phyloP scores from a whole-genome alignment of 2,888 invertebrate species.

The Apamea monoglypha region DNA sequence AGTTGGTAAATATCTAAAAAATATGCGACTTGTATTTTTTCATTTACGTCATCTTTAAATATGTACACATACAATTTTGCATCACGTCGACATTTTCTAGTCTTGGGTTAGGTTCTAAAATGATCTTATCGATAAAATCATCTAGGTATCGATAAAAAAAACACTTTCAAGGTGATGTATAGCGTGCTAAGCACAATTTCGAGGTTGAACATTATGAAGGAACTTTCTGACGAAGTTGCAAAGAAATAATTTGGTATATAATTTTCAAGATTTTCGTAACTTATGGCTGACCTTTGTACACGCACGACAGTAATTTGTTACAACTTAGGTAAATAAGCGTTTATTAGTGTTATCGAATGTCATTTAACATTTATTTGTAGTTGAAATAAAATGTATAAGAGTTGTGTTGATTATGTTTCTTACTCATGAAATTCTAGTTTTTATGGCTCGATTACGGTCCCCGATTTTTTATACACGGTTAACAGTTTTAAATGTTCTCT shows the following conservation, averaged over 20 bases:
- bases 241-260: constrained; percentile 70
- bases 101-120: constrained; percentile 13
- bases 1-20: background rate
- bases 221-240: constrained; percentile 68
- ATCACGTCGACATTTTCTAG: background rate
- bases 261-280: constrained; percentile 53
- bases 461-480: background rate
- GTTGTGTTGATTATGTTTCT: background rate
- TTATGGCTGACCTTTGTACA: constrained; percentile 63
- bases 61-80: background rate
- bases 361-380: constrained; percentile 31
- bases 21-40: background rate
- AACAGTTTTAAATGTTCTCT: background rate
- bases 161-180: constrained; percentile 79
- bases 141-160: constrained; percentile 67
- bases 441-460: background rate
- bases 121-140: constrained; percentile 35
- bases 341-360: constrained; percentile 64
- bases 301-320: constrained; percentile 60
- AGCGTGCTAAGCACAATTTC: constrained; percentile 79
- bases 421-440: background rate
- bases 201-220: constrained; percentile 72
- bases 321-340: constrained; percentile 57
- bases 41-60: background rate
- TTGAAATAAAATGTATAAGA: constrained; percentile 2